phyloP scores from a whole-genome alignment of 1,140 invertebrate species.

The Mizuhopecten yessoensis region DNA sequence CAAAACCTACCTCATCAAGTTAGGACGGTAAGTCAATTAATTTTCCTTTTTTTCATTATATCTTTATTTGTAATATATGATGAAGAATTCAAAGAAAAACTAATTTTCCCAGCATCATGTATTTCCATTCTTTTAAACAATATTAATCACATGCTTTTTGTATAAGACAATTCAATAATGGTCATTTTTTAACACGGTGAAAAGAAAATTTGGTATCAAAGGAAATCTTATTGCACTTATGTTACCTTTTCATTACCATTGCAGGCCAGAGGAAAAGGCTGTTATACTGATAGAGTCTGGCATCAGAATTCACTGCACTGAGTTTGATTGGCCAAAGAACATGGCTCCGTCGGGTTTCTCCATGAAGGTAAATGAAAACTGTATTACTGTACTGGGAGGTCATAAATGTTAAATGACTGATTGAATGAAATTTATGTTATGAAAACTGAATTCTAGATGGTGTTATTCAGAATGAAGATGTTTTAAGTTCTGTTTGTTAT shows the following conservation, averaged over 20 bases:
- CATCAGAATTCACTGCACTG: conserved; percentile 95
- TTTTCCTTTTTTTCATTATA: neutral
- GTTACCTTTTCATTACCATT: conserved; percentile 53
- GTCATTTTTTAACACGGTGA: neutral
- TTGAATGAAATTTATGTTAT: too few species aligned
- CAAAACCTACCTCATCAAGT: conserved; percentile 96
- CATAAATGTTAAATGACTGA: too few species aligned
- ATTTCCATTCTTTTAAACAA: neutral
- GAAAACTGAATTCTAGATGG: too few species aligned
- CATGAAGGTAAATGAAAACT: conserved; percentile 91
- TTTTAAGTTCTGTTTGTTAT: too few species aligned
- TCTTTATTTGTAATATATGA: neutral
- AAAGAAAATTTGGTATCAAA: neutral
- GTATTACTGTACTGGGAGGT: too few species aligned
- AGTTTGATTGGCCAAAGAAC: conserved; percentile 99
- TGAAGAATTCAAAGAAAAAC: neutral
- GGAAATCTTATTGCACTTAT: too few species aligned
- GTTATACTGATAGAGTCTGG: conserved; percentile 97
- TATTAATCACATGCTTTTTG: neutral
- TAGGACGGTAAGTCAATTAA: conserved; percentile 85
- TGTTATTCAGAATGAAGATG: too few species aligned
- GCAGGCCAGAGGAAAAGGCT: conserved; percentile 88
- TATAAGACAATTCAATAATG: neutral
- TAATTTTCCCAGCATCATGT: neutral
- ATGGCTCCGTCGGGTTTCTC: conserved; percentile 96